Base-by-base conservation (phyloP, 2,797 vertebrate genomes). In the Clarias fuscus region DNA sequence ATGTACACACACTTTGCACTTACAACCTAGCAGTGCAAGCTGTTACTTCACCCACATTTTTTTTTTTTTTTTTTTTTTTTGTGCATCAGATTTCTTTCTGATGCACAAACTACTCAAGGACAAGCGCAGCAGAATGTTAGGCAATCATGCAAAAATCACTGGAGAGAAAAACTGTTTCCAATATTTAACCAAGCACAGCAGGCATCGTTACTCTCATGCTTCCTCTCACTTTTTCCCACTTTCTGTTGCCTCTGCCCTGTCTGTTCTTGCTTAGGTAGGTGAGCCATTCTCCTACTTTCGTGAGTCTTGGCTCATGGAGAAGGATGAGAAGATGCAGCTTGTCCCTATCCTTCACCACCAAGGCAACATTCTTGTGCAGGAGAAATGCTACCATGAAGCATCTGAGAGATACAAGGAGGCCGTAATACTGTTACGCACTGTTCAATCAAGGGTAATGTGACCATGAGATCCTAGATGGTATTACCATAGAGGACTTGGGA, bases 251-350 rank as follows among this genome's bases (percentile, higher is more conserved):
- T 84, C 77, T 85, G 83, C 73, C 70, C 68, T 88, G 43, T 88
- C 85, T 65, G 61, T 77, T 65, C 79, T 68, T 61, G 48, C 61
- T 86, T 92, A 97, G 97, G 96, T 97, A 70, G 96, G 96, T 77
- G 96, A 97, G 71, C 96, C 96, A 59, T 92, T 95, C 1, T 96
- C 96, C 0, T 97, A 97, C 93, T 93, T 96, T 78, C 94, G 95
- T 6, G 96, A 97, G 91, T 97, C 96, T 0, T 98, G 97, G 97
- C 96, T 97, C 92, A 97, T 97, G 97, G 97, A 93, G 84, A 96
- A 96, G 76, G 96, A 97, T 71, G 97, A 97, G 93, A 97, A 97
- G 94, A 92, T 98, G 90, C 91, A 94, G 3, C 93, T 84, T 0
- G 96, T 97, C 88, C 96, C 97, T 0, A 59, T 90, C 48, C 93